These are phyloP conservation scores for Xestia c-nigrum DNA, from an alignment of 2,888 invertebrate genomes.

Conservation along the genomic window DNA sequence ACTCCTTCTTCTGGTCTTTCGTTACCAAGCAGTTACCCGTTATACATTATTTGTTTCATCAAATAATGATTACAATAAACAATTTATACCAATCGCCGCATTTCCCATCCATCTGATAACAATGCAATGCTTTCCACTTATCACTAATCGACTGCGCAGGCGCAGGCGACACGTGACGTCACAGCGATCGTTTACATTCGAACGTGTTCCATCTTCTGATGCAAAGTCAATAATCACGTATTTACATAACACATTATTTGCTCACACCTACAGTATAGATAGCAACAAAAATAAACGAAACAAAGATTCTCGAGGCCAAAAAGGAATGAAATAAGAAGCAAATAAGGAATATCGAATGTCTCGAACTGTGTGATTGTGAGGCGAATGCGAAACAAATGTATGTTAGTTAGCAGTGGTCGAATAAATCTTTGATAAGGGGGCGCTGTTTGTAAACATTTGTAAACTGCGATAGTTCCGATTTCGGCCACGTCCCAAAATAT, in stretches of 20 bases:
- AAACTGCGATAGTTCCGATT: background rate
- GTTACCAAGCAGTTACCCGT: background rate
- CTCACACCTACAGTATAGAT: constrained; percentile 40
- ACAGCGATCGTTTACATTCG: constrained; percentile 28
- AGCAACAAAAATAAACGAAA: constrained; percentile 6
- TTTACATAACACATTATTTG: constrained; percentile 56
- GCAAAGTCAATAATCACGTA: constrained; percentile 48
- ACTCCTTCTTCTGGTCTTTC: background rate
- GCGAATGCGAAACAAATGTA: background rate
- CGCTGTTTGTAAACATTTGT: background rate
- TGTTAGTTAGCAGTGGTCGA: background rate
- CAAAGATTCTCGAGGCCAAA: background rate
- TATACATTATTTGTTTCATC: background rate
- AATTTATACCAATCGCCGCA: constrained; percentile 1
- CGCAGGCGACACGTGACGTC: constrained; percentile 47
- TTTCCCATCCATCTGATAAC: constrained; percentile 31
- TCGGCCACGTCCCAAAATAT: background rate
- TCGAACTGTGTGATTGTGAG: background rate
- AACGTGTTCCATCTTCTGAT: constrained; percentile 43
- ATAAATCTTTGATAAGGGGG: background rate
- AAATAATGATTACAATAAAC: background rate
- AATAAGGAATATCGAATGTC: background rate
- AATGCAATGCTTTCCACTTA: constrained; percentile 19
- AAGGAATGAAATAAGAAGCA: background rate
- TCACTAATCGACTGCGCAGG: constrained; percentile 28